Base-by-base conservation (phyloP, 2,113 vertebrate species). In the Morone saxatilis region DNA sequence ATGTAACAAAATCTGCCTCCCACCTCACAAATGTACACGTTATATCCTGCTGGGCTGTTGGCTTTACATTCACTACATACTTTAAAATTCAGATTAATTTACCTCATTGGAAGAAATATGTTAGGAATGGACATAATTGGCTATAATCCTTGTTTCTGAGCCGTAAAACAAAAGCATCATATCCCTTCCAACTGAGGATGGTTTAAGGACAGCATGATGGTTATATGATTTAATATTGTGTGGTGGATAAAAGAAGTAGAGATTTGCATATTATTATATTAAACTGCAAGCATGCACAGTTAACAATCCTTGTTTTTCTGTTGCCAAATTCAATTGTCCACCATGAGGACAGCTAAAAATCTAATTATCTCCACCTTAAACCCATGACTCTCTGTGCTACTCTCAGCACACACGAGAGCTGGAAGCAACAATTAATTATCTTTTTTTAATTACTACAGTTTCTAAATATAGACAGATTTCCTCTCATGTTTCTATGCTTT, bases 331-430 rank as follows among this genome's bases (percentile, higher is more conserved):
- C 19, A 67, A 47, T 70, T 78, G 50, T 54, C 50, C 53, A 19
- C 45, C 45, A 66, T 65, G 57, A 65, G 56, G n/a, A 65, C 51
- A 67, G 72, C 57, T 36, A n/a, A 0, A 56, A 68, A 83, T 83
- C 69, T 4, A 67, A 77, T 86, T 68, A 71, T 80, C 43, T 65
- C 25, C 36, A 41, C 25, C 67, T 47, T 38, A 36, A 83, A 60
- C 71, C 51, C 72, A 20, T 83, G 80, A 88, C 66, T 10, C 7
- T n/a, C 60, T 50, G 41, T 40, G 36, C 36, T 66, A 36, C 61
- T 65, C 72, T 10, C 43, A 45, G 11, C 53, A 75, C 59, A 20
- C 8, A 36, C 11, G 5, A 76, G 53, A 76, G 2, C 61, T 43
- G 31, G 19, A 40, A 60, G 61, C 56, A 43, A 84, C 67, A 47